These are phyloP conservation scores for Myotis yumanensis DNA, from an alignment of 2,113 vertebrate genomes.

Conservation along the genomic window DNA sequence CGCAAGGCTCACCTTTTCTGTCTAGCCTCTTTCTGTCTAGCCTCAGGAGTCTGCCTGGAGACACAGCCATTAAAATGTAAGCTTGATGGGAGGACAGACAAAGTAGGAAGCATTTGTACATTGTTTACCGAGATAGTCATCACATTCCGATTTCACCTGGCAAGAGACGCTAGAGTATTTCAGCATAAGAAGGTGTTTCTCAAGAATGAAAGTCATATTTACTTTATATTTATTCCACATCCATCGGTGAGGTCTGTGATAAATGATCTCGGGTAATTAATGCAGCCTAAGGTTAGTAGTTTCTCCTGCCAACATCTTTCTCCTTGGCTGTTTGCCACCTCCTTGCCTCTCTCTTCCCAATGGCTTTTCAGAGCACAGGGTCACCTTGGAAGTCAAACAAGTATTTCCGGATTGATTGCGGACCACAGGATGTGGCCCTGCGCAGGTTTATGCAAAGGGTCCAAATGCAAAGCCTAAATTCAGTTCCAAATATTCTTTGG, in stretches of 20 bases:
- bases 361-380: not conserved
- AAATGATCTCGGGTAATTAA: not conserved
- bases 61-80: slow-evolving; percentile 49
- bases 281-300: not conserved
- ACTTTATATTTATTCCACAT: not conserved
- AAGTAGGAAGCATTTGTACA: slow-evolving; percentile 2
- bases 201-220: not conserved
- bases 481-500: not conserved
- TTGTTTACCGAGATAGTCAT: slow-evolving; percentile 9
- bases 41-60: slow-evolving; percentile 24
- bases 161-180: not conserved
- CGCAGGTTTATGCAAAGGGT: not conserved
- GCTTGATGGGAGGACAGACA: not conserved
- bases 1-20: slow-evolving; percentile 34
- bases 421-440: not conserved
- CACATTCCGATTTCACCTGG: not conserved
- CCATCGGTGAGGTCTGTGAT: not conserved
- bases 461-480: not conserved
- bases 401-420: not conserved
- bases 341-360: not conserved
- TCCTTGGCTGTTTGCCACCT: not conserved
- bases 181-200: not conserved
- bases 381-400: not conserved
- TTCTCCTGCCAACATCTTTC: not conserved
- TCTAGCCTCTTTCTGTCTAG: slow-evolving; percentile 45